These are phyloP conservation scores for Limnodromus scolopaceus DNA, from an alignment of 2,797 vertebrate species.

Conservation along the genomic window DNA sequence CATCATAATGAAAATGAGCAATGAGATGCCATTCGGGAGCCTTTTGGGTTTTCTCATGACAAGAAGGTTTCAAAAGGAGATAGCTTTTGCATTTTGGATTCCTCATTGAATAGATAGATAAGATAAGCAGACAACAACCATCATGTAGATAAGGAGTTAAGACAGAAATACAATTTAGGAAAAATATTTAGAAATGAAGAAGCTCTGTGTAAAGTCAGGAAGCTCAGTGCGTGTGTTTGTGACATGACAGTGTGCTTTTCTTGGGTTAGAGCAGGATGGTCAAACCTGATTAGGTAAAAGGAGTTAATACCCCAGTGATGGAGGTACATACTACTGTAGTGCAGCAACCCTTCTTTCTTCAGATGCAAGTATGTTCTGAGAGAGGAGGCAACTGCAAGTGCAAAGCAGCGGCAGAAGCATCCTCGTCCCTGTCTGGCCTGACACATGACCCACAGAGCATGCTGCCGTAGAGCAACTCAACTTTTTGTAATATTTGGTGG, in stretches of 20 bases:
- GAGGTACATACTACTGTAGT: neutral
- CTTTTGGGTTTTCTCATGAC: fast-evolving
- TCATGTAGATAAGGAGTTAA: neutral
- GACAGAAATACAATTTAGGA: neutral
- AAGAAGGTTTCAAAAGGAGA: neutral
- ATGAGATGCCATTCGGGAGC: neutral
- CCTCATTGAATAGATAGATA: neutral
- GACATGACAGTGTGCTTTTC: neutral
- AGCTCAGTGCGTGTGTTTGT: neutral
- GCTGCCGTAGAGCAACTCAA: neutral
- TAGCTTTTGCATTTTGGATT: neutral
- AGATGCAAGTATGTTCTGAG: neutral
- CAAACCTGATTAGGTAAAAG: neutral
- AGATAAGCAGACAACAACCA: neutral
- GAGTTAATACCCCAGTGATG: neutral
- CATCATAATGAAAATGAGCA: neutral
- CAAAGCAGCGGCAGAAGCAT: neutral
- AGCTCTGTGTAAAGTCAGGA: neutral
- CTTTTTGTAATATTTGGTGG: neutral
- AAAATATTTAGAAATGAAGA: neutral
- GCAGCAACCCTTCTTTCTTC: neutral
- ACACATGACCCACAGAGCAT: neutral
- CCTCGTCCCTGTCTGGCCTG: neutral
- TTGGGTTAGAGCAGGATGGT: neutral
- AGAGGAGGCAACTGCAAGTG: neutral